A percentile compares a stretch with the other conserved stretches of the same genome.
phyloP scores from a whole-genome alignment of 2,888 invertebrate species.

The Therioaphis trifolii region DNA sequence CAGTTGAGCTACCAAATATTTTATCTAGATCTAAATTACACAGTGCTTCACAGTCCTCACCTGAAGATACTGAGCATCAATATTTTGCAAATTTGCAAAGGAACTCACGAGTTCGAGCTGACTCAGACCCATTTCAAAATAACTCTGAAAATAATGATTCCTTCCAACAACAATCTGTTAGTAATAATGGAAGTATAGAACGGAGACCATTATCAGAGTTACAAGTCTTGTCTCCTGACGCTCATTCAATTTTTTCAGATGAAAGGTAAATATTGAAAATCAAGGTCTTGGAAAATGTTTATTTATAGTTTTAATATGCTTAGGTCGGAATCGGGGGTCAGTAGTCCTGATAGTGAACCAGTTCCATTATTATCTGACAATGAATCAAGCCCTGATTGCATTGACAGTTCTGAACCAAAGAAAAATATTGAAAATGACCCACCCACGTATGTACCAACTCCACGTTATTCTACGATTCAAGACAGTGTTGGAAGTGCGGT shows the following conservation, averaged over 20 bases:
- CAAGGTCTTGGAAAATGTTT: background rate
- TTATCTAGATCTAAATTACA: constrained; percentile 57
- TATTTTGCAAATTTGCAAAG: constrained; percentile 54
- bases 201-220: constrained; percentile 52
- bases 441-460: constrained; percentile 52
- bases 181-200: constrained; percentile 57
- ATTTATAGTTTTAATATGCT: background rate
- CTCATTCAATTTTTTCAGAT: constrained; percentile 49
- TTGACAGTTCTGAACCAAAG: constrained; percentile 59
- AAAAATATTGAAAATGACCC: constrained; percentile 61
- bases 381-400: constrained; percentile 56
- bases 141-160: constrained; percentile 49
- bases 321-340: constrained; percentile 46
- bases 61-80: constrained; percentile 30
- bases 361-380: constrained; percentile 47
- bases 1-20: constrained; percentile 58
- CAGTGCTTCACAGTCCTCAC: constrained; percentile 15
- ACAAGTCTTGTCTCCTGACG: constrained; percentile 37
- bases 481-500: constrained; percentile 8
- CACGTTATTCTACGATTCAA: constrained; percentile 52
- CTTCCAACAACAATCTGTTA: constrained; percentile 21
- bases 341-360: constrained; percentile 55
- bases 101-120: constrained; percentile 25
- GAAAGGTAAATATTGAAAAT: constrained; percentile 34
- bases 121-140: constrained; percentile 43